These are phyloP conservation scores for Melitaea cinxia DNA, from an alignment of 1,140 invertebrate species.

Conservation along the genomic window DNA sequence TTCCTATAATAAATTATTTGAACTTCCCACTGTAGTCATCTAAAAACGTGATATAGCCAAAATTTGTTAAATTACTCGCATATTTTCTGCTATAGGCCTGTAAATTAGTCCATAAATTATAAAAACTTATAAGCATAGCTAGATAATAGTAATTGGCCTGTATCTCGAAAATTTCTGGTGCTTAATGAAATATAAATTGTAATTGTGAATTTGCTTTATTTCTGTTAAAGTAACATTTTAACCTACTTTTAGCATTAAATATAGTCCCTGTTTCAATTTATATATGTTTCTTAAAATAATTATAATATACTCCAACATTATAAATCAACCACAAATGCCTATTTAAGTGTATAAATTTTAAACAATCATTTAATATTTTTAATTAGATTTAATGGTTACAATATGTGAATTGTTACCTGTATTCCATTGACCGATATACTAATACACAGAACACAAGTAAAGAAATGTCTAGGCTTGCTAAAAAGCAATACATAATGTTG, in stretches of 20 bases:
- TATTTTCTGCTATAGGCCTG: slow-evolving; percentile 32
- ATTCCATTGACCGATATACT: neutral
- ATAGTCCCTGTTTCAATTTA: slow-evolving; percentile 7
- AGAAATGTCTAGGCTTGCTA: neutral
- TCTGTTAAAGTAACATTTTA: slow-evolving; percentile 15
- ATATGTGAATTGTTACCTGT: neutral
- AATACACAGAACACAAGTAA: neutral
- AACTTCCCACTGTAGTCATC: slow-evolving; percentile 37
- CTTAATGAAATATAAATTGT: slow-evolving; percentile 32
- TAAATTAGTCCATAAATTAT: slow-evolving; percentile 28
- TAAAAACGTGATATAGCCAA: slow-evolving; percentile 35
- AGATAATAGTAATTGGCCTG: slow-evolving; percentile 35
- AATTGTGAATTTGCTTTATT: slow-evolving; percentile 35
- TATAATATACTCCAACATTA: neutral
- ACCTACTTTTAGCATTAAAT: slow-evolving; percentile 16
- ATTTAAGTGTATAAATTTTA: neutral
- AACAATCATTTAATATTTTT: no score
- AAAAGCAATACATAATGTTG: slow-evolving; percentile 1
- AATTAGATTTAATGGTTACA: no score
- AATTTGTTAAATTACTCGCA: slow-evolving; percentile 33
- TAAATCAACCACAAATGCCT: neutral
- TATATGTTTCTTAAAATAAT: neutral
- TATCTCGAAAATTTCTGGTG: slow-evolving; percentile 31
- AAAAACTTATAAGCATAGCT: slow-evolving; percentile 32
- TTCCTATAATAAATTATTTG: slow-evolving; percentile 32